Evolutionary conservation across 2,113 vertebrate species (phyloP).

Genomic region (Antigone vipio): DNA sequence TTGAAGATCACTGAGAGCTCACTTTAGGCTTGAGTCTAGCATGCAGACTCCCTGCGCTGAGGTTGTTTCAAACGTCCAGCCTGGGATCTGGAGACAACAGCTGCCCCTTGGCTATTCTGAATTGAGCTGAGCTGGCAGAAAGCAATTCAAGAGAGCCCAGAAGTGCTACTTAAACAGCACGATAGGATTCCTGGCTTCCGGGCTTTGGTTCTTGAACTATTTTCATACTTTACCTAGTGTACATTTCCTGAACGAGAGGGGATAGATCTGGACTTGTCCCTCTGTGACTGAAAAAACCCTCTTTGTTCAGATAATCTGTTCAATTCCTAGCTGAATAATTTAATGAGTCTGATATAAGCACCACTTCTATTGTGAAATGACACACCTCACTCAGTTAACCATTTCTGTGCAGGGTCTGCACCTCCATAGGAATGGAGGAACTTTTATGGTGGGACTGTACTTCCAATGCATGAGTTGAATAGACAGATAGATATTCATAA

Average conservation of each 20-base stretch:
- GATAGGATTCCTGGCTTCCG: not conserved
- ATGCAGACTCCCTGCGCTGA: fast-evolving
- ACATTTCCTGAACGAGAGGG: not conserved
- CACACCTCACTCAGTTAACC: not conserved
- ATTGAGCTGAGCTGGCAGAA: not conserved
- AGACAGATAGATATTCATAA: not conserved
- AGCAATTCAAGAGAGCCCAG: not conserved
- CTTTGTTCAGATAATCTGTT: not conserved
- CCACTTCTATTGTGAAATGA: not conserved
- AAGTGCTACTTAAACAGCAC: not conserved
- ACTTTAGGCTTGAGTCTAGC: not conserved
- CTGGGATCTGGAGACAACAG: not conserved
- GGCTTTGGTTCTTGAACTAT: not conserved
- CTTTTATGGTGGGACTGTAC: not conserved
- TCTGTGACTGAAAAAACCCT: not conserved
- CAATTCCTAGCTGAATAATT: not conserved
- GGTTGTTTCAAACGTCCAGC: not conserved
- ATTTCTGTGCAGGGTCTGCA: not conserved
- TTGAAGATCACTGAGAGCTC: not conserved
- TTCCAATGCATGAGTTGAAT: not conserved
- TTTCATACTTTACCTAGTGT: not conserved
- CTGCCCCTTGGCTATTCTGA: not conserved
- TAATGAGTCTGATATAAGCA: not conserved
- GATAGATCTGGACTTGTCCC: not conserved
- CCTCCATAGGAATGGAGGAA: not conserved